Evolutionary conservation across 1,140 invertebrate genomes (phyloP).

Genomic region (Prorops nasuta): DNA sequence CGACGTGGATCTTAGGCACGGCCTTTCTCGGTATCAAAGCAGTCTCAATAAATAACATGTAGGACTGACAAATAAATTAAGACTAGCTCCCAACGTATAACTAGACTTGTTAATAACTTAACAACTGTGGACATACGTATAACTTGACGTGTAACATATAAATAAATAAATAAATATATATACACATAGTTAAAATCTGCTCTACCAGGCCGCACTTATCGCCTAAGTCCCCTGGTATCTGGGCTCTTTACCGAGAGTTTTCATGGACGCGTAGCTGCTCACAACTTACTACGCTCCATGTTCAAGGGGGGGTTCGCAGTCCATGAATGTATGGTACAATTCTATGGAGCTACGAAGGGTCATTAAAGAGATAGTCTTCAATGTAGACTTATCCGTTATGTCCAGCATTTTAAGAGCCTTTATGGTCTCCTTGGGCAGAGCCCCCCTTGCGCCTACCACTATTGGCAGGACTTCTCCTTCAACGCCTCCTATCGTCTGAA

Average conservation of each 20-base stretch:
- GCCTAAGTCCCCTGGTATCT: neutral
- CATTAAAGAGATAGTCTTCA: neutral
- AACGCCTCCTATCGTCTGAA: neutral
- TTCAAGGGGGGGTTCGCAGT: neutral
- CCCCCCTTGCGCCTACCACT: neutral
- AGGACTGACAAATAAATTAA: neutral
- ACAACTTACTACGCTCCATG: neutral
- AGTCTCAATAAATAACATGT: neutral
- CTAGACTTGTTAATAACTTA: neutral
- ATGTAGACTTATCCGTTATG: neutral
- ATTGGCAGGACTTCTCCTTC: constrained; percentile 2
- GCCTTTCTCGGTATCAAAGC: neutral
- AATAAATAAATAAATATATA: neutral
- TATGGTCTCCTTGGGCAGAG: neutral
- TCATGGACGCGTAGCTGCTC: no score
- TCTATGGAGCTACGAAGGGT: constrained; percentile 1
- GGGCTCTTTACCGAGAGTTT: neutral
- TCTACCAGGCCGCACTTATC: no score
- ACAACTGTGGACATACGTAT: neutral
- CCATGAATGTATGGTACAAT: constrained; percentile 6
- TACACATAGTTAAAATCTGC: neutral
- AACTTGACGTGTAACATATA: neutral
- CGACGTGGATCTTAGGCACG: no score
- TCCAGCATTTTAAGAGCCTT: neutral
- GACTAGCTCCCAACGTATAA: neutral